phyloP scores from a whole-genome alignment of 2,113 vertebrate genomes.

The Hippocampus barbouri region DNA sequence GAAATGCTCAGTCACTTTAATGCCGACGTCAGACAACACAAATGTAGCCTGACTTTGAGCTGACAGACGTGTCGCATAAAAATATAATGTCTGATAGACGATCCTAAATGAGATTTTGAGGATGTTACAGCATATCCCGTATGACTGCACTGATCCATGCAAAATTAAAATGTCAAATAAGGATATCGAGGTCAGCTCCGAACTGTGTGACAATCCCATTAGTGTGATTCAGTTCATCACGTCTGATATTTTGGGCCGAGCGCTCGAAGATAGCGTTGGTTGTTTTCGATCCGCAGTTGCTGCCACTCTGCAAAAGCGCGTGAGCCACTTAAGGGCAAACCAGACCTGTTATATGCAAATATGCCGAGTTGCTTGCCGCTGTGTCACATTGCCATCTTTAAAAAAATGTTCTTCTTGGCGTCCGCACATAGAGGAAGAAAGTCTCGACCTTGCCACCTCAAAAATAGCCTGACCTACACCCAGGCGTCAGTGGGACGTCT shows the following conservation, averaged over 20 bases:
- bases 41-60: too few species aligned
- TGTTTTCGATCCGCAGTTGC: background rate
- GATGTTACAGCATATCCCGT: background rate
- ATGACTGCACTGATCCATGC: background rate
- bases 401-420: conserved; percentile 23
- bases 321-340: background rate
- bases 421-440: conserved; percentile 27
- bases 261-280: background rate
- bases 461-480: conserved; percentile 14
- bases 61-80: too few species aligned
- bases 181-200: background rate
- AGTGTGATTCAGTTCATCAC: too few species aligned
- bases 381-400: conserved; percentile 20
- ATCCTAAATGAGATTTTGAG: background rate
- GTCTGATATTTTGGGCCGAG: background rate
- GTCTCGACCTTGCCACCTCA: conserved; percentile 29
- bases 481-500: background rate
- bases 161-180: background rate
- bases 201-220: background rate
- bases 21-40: too few species aligned
- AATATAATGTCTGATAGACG: too few species aligned
- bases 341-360: background rate
- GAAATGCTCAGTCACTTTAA: too few species aligned
- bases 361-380: conserved; percentile 36
- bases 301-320: background rate